These are phyloP conservation scores for Zaprionus gabonicus DNA, from an alignment of 1,140 invertebrate species.

Conservation along the genomic window DNA sequence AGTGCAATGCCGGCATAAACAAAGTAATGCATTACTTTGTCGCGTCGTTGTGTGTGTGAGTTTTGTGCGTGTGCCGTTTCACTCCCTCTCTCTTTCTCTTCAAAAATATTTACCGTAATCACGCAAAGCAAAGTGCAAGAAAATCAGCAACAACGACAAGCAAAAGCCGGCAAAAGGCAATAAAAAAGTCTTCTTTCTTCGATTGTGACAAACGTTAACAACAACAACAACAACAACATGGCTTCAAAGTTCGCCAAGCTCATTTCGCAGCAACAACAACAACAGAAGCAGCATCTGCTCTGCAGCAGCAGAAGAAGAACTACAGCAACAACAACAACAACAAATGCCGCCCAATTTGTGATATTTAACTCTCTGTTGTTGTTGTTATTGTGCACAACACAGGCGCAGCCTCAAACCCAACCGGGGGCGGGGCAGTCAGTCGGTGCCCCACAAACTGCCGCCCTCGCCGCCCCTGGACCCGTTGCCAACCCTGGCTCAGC, in stretches of 20 bases:
- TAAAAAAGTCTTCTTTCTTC: constrained; percentile 18
- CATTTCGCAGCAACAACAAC: constrained; percentile 20
- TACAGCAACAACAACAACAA: constrained; percentile 35
- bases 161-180: constrained; percentile 45
- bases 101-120: constrained; percentile 62
- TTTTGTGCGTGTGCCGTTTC: constrained; percentile 41
- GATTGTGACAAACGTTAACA: constrained; percentile 38
- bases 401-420: constrained; percentile 37
- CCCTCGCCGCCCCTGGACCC: constrained; percentile 60
- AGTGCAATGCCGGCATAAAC: constrained; percentile 64
- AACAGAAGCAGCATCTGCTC: constrained; percentile 42
- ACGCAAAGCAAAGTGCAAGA: constrained; percentile 41
- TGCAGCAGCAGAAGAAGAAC: constrained; percentile 53
- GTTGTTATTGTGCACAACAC: constrained; percentile 33
- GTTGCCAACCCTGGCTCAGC: constrained; percentile 39
- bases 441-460: constrained; percentile 48
- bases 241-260: constrained; percentile 23
- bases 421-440: constrained; percentile 28
- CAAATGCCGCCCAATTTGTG: constrained; percentile 56
- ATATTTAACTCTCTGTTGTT: constrained; percentile 56
- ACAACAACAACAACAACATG: constrained; percentile 48
- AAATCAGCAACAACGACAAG: constrained; percentile 38
- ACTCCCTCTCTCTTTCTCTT: constrained; percentile 18
- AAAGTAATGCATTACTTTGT: constrained; percentile 59
- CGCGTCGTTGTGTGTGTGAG: constrained; percentile 37